Percentiles rank a stretch among this genome's conserved stretches.
phyloP scores from a whole-genome alignment of 2,113 vertebrate genomes.

The Oryctolagus cuniculus region mOryCun1.1 NC_091436.1:135635001-135635500 shows the following conservation, averaged over 20 bases:
- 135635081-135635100: background rate
- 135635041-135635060: background rate
- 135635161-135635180: background rate
- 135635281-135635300: background rate
- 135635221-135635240: background rate
- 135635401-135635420: background rate
- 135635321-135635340: background rate
- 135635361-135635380: background rate
- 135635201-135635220: background rate
- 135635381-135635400: no score
- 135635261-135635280: background rate
- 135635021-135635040: slow-evolving; percentile 13
- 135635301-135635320: background rate
- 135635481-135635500: background rate
- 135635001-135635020: background rate
- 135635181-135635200: background rate
- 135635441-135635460: background rate
- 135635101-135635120: background rate
- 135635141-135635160: background rate
- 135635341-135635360: background rate
- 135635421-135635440: background rate
- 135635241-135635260: background rate
- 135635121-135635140: background rate
- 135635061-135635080: background rate
- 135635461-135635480: background rate